These are phyloP conservation scores for Acropora tenuis DNA, from an alignment of 64 coral and sea anemone species.

Conservation along the genomic window DNA sequence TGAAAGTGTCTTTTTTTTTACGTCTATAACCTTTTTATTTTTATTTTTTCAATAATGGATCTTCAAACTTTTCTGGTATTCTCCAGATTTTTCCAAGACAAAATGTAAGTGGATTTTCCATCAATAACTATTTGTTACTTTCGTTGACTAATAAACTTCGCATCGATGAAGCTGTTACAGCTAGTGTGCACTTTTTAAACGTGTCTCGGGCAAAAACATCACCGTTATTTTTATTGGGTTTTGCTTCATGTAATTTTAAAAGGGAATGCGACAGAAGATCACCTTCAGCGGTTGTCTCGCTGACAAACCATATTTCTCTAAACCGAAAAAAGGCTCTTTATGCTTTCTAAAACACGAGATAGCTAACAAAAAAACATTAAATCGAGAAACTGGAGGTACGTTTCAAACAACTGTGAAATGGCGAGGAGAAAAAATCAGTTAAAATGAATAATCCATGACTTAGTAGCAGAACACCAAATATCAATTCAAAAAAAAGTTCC, in stretches of 20 bases:
- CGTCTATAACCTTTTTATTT: neutral
- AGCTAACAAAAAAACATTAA: neutral
- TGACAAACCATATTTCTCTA: neutral
- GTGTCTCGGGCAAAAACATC: neutral
- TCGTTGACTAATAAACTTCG: neutral
- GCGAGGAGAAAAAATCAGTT: neutral
- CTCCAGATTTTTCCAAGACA: neutral
- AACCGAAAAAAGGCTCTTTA: neutral
- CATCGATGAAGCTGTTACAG: neutral
- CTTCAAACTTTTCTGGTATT: neutral
- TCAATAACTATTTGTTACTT: neutral
- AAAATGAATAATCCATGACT: neutral
- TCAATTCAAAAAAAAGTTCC: neutral
- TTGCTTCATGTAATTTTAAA: neutral
- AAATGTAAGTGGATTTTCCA: neutral
- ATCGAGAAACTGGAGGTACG: neutral
- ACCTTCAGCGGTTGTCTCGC: neutral
- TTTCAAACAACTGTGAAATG: neutral
- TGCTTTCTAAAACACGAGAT: neutral
- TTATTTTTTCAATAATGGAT: neutral
- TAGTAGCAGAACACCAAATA: neutral
- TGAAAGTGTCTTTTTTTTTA: constrained; percentile 27
- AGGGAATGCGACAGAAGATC: neutral
- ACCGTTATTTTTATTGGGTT: neutral
- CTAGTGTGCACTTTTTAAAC: neutral